Evolutionary conservation across 2,797 vertebrate genomes (phyloP), one percentile per base, ranked within the genome.

Genomic region (Xerus rutilus): DNA sequence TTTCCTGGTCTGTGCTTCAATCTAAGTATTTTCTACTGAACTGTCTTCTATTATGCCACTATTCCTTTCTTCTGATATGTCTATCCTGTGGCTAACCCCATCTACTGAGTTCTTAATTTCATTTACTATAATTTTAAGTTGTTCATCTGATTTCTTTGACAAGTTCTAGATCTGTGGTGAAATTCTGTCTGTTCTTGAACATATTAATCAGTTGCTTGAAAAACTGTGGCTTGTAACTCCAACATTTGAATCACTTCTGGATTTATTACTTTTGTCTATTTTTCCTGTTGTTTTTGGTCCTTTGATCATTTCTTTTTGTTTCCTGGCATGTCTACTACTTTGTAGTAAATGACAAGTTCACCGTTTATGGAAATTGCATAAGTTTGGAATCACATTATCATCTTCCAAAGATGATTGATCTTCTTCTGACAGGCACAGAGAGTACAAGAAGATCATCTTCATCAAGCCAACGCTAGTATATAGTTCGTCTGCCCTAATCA

Each of bases 151-250:
- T 93, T 91, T 59, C 57, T n/a, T 82, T 65, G 14, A 35, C 25
- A 84, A 69, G 57, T 91, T 85, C 14, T 59, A 79, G 21, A 76
- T 83, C 30, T 79, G 78, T 65, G 52, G 21, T 77, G 57, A 94
- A 89, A 84, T 92, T 79, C 32, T 85, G 28, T 67, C 79, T 81
- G 45, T 85, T 91, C 64, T 94, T 92, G 25, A 92, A 87, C 14
- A 77, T 49, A 72, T 69, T 74, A 64, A 28, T 45, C 39, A 85
- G 13, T 32, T 62, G 57, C 78, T 39, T 74, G 45, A 74, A 96
- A 82, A 20, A 49, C 39, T 57, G 15, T 43, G 23, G 45, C 7
- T 86, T 59, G 14, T n/a, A 82, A 28, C 20, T 28, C 15, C 5
- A 67, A 35, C 17, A 73, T 84, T 14, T 73, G 13, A 77, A 67